Percentiles rank a stretch among this genome's conserved stretches.
Evolutionary conservation across 92 coral and sea anemone species (phyloP).

Genomic region (Galaxea fascicularis): DNA sequence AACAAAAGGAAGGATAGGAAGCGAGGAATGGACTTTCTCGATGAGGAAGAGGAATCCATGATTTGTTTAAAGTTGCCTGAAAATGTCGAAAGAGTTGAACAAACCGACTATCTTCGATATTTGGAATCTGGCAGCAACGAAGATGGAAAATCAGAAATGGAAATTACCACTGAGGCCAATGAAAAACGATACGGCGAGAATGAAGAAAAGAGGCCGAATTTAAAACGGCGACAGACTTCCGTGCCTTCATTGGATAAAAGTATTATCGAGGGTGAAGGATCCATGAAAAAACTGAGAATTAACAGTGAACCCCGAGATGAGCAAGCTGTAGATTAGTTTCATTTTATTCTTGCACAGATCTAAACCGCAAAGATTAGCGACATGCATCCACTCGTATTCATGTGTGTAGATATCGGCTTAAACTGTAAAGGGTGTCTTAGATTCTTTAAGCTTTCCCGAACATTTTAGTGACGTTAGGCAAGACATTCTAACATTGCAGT

Average conservation of each 20-base stretch:
- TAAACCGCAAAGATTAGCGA: background rate
- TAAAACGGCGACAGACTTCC: slow-evolving; percentile 23
- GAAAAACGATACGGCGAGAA: background rate
- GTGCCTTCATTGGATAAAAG: background rate
- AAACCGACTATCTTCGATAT: background rate
- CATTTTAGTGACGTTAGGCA: no score
- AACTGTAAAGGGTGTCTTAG: background rate
- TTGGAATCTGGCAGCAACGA: background rate
- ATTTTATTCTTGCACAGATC: background rate
- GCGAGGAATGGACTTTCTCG: background rate
- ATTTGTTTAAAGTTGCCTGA: slow-evolving; percentile 12
- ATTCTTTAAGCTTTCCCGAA: no score
- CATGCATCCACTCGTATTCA: background rate
- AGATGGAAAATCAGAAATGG: slow-evolving; percentile 7
- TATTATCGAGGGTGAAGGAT: slow-evolving; percentile 10
- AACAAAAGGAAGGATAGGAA: background rate
- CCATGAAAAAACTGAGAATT: slow-evolving; percentile 32
- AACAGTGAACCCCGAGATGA: background rate
- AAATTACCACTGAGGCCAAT: background rate
- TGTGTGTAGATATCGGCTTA: background rate
- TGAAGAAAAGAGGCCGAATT: slow-evolving; percentile 16
- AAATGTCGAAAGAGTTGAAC: background rate
- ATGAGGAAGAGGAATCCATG: slow-evolving; percentile 8
- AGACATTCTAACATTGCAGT: no score
- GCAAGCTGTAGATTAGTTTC: background rate